Percentiles rank a stretch among this genome's conserved stretches.
phyloP scores from a whole-genome alignment of 2,113 vertebrate genomes.

The Symphodus melops region DNA sequence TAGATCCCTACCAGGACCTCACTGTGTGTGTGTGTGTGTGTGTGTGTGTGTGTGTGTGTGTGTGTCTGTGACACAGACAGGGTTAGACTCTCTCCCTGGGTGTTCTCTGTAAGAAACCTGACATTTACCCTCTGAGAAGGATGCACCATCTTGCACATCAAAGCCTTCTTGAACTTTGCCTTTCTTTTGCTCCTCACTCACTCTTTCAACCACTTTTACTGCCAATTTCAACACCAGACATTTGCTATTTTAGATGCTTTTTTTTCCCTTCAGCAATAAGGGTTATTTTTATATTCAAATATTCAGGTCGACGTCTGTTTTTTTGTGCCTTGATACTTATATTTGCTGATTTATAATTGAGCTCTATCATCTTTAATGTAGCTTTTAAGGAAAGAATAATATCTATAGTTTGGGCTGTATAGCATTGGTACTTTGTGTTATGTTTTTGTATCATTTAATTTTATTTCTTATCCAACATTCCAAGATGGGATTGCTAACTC shows the following conservation, averaged over 20 bases:
- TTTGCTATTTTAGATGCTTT: slow-evolving; percentile 27
- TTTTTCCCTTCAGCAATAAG: background rate
- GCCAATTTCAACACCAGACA: slow-evolving; percentile 19
- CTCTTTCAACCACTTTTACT: background rate
- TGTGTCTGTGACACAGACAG: background rate
- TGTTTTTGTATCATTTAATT: background rate
- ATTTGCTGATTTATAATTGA: slow-evolving; percentile 10
- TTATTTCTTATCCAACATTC: background rate
- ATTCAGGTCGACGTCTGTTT: slow-evolving; percentile 10
- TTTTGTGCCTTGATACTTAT: background rate
- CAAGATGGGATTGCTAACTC: background rate
- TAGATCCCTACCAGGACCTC: slow-evolving; percentile 59
- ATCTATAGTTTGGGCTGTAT: background rate
- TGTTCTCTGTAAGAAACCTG: slow-evolving; percentile 65
- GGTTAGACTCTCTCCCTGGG: slow-evolving; percentile 34
- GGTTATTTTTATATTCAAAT: slow-evolving; percentile 27
- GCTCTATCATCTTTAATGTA: background rate
- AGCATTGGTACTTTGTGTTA: background rate
- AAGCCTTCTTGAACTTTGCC: slow-evolving; percentile 34
- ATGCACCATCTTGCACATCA: slow-evolving; percentile 63
- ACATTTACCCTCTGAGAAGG: slow-evolving; percentile 63
- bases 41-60: slow-evolving; percentile 21
- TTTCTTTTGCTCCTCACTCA: background rate
- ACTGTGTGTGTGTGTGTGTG: slow-evolving; percentile 15
- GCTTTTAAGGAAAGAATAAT: slow-evolving; percentile 2